Evolutionary conservation across 2,888 invertebrate species (phyloP).

Genomic region (Ormyrus labotus): DNA sequence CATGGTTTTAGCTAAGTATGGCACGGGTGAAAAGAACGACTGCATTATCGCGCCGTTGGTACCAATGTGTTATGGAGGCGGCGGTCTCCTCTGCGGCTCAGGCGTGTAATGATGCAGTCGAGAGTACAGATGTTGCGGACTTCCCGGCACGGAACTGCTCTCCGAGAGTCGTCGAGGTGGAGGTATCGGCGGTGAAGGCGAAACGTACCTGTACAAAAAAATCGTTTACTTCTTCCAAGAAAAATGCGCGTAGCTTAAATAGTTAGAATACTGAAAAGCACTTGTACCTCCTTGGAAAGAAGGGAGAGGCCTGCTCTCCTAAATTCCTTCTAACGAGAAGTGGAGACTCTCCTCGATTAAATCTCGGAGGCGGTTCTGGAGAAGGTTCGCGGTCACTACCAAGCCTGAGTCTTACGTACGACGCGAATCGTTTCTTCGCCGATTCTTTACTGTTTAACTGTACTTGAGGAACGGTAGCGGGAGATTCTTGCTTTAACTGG

Average conservation of each 20-base stretch:
- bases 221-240: background rate
- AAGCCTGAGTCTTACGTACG: constrained; percentile 88
- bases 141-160: constrained; percentile 83
- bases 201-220: constrained; percentile 76
- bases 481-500: constrained; percentile 71
- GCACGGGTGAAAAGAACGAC: constrained; percentile 66
- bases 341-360: constrained; percentile 76
- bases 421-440: constrained; percentile 86
- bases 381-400: constrained; percentile 76
- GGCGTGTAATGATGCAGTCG: constrained; percentile 77
- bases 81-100: constrained; percentile 74
- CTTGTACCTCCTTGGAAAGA: constrained; percentile 73
- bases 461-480: constrained; percentile 63
- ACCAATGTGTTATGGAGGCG: constrained; percentile 55
- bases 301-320: constrained; percentile 77
- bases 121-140: constrained; percentile 82
- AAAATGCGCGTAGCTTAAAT: no score
- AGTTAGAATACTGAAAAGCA: background rate
- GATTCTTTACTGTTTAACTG: constrained; percentile 70
- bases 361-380: constrained; percentile 73
- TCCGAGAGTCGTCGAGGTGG: constrained; percentile 82
- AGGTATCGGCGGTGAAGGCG: constrained; percentile 80
- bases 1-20: constrained; percentile 65
- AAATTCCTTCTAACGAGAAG: constrained; percentile 80
- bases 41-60: constrained; percentile 29